phyloP scores from a whole-genome alignment of 2,797 vertebrate genomes.

The Lutjanus argentimaculatus region DNA sequence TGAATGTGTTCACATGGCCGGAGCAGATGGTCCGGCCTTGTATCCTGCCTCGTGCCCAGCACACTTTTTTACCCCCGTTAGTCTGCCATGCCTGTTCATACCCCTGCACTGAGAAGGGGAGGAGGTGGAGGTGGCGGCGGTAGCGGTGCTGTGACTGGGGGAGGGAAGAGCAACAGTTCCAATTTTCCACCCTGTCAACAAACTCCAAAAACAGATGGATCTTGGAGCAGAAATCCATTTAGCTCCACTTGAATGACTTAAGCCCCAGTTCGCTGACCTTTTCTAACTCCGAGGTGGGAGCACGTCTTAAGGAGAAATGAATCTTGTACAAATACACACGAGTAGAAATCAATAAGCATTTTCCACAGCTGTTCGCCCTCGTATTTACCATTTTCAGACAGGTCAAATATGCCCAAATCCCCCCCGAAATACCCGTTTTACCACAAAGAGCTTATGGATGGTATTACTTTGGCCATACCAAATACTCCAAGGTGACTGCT shows the following conservation, averaged over 20 bases:
- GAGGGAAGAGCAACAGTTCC: constrained; percentile 71
- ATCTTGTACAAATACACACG: constrained; percentile 70
- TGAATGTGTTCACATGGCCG: constrained; percentile 30
- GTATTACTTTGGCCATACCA: neutral
- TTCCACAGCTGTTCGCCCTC: constrained; percentile 57
- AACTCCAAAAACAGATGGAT: constrained; percentile 82
- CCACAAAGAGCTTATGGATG: neutral
- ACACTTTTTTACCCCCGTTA: constrained; percentile 45
- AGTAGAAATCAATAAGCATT: constrained; percentile 80
- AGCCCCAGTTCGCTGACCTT: constrained; percentile 76
- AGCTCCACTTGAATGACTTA: constrained; percentile 78
- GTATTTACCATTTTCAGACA: constrained; percentile 62
- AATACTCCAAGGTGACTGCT: constrained; percentile 23
- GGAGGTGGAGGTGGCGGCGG: neutral
- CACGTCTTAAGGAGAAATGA: constrained; percentile 71
- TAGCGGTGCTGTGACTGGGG: neutral
- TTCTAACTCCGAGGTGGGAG: constrained; percentile 59
- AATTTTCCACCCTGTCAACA: constrained; percentile 80
- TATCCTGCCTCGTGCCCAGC: constrained; percentile 47
- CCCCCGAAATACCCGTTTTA: constrained; percentile 46
- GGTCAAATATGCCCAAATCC: constrained; percentile 68
- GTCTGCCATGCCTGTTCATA: constrained; percentile 37
- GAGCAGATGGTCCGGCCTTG: constrained; percentile 59
- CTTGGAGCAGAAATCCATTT: constrained; percentile 78
- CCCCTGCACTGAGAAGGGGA: constrained; percentile 13